Base-by-base conservation (phyloP, 2,888 invertebrate genomes). In the Kryphioiulus occultus region DNA sequence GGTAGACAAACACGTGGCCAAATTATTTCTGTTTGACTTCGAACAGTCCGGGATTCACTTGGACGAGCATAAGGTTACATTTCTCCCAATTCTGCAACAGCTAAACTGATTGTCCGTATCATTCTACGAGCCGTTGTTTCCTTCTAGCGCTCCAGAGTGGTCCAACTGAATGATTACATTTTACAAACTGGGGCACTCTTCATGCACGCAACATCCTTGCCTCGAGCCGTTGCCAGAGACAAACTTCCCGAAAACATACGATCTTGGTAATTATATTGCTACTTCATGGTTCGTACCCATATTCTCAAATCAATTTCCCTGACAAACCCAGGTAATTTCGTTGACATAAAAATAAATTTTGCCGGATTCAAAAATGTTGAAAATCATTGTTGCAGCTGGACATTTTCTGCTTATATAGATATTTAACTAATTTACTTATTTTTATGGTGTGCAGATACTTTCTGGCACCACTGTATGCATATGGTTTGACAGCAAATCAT, bases 41-140 rank as follows among this genome's bases (percentile, higher is more conserved):
- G 98, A 99, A 91, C 98, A 98, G 92, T 96, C 97, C 91, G 99
- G 99, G 2, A 99, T 99, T 89, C 99, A 99, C 92, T 93, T 99
- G 88, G 94, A 95, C 12, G 96, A 97, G 89, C 92, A 93, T 0
- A 94, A 95, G 83, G 88, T 88, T 86, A 22, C 15, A 15, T 12
- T 83, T 83, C 17, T 83, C 15, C n/a, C 4, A 39, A 59, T 19
- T 19, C 9, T 86, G 10, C 12, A 59, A 26, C 15, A 15, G 12
- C 30, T 86, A 0, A 86, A 78, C 15, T 15, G 26, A 53, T 26
- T 53, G 30, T 53, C n/a, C 53, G n/a, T n/a, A 44, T 17, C 10
- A 32, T n/a, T 26, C 84, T 35, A n/a, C n/a, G 19, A 30, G 17
- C 19, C 10, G 93, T 53, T 53, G 30, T 59, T 86, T 68, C 26